Conservation (phyloP, 1,140 invertebrate species). For the Akabosia matsudoensis region DNA sequence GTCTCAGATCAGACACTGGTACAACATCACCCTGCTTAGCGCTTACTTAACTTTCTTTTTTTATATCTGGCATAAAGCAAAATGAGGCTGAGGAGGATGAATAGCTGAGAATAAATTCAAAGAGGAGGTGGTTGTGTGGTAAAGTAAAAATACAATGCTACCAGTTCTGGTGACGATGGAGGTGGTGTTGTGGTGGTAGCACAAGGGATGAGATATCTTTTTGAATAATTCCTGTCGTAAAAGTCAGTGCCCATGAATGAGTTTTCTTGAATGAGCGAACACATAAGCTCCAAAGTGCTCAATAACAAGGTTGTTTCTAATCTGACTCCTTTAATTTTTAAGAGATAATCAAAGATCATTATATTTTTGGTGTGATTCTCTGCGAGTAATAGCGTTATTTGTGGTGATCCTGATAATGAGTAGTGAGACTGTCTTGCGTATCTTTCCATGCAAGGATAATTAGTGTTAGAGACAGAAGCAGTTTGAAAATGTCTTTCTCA, state of each 20-base stretch:
- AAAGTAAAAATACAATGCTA: background rate
- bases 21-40: background rate
- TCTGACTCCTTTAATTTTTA: background rate
- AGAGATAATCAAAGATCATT: background rate
- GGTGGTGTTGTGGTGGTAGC: too few relatives aligned
- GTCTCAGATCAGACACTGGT: background rate
- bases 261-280: background rate
- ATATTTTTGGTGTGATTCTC: background rate
- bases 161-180: background rate
- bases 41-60: background rate
- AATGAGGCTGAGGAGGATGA: background rate
- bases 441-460: too few relatives aligned
- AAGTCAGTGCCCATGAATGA: slow-evolving; percentile 1
- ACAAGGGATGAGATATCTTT: background rate
- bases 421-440: background rate
- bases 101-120: background rate
- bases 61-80: background rate
- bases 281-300: background rate
- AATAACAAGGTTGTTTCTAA: background rate
- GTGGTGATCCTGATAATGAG: background rate
- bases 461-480: background rate
- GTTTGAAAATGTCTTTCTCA: background rate
- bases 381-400: background rate
- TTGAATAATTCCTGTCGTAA: background rate
- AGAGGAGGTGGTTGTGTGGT: background rate